Conservation (phyloP, 2,797 vertebrate genomes). For the Cynodonichthys magdalenae region DNA sequence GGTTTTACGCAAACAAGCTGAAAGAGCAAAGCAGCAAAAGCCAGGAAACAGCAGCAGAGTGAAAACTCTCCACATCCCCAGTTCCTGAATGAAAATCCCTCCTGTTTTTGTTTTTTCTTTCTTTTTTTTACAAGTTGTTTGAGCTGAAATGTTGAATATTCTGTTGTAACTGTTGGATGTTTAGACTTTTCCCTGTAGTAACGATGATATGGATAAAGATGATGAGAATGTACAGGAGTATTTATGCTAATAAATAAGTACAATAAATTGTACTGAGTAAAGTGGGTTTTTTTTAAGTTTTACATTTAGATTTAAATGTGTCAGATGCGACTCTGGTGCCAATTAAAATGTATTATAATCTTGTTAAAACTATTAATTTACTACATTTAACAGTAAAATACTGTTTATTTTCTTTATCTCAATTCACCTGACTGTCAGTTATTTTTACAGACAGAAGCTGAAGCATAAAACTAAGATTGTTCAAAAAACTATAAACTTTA, state of each 20-base stretch:
- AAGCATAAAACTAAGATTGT: too few species aligned
- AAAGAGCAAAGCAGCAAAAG: slow-evolving; percentile 48
- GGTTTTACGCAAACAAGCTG: slow-evolving; percentile 85
- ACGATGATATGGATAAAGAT: slow-evolving; percentile 34
- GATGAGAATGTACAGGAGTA: slow-evolving; percentile 78
- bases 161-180: slow-evolving; percentile 44
- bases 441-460: too few species aligned
- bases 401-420: too few species aligned
- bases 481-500: too few species aligned
- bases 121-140: slow-evolving; percentile 47
- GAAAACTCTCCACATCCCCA: slow-evolving; percentile 28
- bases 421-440: too few species aligned
- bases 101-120: background rate
- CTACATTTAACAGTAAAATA: too few species aligned
- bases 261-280: background rate
- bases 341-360: too few species aligned
- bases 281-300: background rate
- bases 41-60: slow-evolving; percentile 51
- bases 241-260: slow-evolving; percentile 82
- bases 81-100: slow-evolving; percentile 15
- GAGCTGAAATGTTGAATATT: slow-evolving; percentile 46
- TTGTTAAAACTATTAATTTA: too few species aligned
- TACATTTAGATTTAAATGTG: too few species aligned
- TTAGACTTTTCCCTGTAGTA: slow-evolving; percentile 27
- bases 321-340: too few species aligned